Conservation (phyloP, 2,888 invertebrate species). For the Bembecia ichneumoniformis region DNA sequence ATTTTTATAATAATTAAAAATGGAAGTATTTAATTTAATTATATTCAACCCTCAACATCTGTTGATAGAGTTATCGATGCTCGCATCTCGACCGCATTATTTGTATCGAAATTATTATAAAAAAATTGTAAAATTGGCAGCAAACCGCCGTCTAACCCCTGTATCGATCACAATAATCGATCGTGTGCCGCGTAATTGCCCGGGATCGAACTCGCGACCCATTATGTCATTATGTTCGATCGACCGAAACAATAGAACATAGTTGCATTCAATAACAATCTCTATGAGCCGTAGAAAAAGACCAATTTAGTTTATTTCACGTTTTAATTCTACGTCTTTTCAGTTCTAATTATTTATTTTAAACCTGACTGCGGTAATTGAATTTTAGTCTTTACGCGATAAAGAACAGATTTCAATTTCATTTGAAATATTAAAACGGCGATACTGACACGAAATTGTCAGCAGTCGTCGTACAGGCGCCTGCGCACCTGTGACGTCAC, state of each 20-base stretch:
- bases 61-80: slow-evolving; percentile 40
- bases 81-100: slow-evolving; percentile 40
- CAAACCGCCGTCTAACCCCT: slow-evolving; percentile 67
- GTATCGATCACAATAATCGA: slow-evolving; percentile 73
- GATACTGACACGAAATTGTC: slow-evolving; percentile 40
- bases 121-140: slow-evolving; percentile 67
- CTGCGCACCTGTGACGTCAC: slow-evolving; percentile 48
- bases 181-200: slow-evolving; percentile 72
- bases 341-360: not conserved
- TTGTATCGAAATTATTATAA: slow-evolving; percentile 51
- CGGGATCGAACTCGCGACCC: slow-evolving; percentile 63
- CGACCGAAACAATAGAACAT: slow-evolving; percentile 56
- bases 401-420: slow-evolving; percentile 25
- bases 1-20: slow-evolving; percentile 2
- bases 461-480: slow-evolving; percentile 42
- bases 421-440: slow-evolving; percentile 28
- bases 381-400: not conserved
- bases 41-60: slow-evolving; percentile 4
- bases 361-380: not conserved
- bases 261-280: slow-evolving; percentile 9
- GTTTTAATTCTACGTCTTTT: not conserved
- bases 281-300: not conserved
- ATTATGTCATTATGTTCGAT: slow-evolving; percentile 69
- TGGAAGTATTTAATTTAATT: not conserved
- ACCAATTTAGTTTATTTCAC: not conserved